These are phyloP conservation scores for Physeter macrocephalus DNA, from an alignment of 2,113 vertebrate genomes.

Conservation along the genomic window DNA sequence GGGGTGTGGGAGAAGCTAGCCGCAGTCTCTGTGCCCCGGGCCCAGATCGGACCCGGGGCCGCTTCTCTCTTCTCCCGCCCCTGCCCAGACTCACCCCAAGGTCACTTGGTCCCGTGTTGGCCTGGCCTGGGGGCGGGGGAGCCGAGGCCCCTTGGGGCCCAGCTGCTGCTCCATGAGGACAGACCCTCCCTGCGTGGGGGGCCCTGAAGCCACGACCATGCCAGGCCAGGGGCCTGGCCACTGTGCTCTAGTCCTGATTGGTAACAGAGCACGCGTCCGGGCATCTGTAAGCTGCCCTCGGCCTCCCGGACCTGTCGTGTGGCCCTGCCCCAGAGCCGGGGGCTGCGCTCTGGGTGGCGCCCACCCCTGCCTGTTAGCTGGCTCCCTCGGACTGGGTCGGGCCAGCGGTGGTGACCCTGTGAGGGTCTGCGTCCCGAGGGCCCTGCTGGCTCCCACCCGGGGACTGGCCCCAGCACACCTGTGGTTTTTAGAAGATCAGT, in stretches of 20 bases:
- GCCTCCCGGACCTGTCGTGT: neutral
- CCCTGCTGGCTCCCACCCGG: accelerated
- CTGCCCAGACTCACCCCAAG: neutral
- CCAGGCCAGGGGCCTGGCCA: neutral
- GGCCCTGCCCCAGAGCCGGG: neutral
- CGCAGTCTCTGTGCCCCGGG: neutral
- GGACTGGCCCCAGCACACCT: neutral
- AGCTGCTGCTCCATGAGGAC: neutral
- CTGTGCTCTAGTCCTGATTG: neutral
- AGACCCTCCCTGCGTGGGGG: neutral
- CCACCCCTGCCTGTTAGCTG: neutral
- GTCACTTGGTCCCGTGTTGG: accelerated
- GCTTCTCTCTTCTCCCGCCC: neutral
- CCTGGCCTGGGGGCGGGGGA: too few species aligned
- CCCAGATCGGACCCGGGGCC: accelerated
- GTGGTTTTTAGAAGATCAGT: accelerated
- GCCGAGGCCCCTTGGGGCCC: neutral
- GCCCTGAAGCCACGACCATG: accelerated
- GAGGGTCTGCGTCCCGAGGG: neutral
- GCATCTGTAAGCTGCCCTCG: neutral
- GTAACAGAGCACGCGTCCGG: neutral
- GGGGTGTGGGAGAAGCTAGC: neutral
- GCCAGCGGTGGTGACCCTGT: neutral
- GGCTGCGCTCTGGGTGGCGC: neutral
- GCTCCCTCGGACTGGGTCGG: neutral